Base-by-base conservation (phyloP, 1,140 invertebrate species). In the Paralvinella palmiformis region DNA sequence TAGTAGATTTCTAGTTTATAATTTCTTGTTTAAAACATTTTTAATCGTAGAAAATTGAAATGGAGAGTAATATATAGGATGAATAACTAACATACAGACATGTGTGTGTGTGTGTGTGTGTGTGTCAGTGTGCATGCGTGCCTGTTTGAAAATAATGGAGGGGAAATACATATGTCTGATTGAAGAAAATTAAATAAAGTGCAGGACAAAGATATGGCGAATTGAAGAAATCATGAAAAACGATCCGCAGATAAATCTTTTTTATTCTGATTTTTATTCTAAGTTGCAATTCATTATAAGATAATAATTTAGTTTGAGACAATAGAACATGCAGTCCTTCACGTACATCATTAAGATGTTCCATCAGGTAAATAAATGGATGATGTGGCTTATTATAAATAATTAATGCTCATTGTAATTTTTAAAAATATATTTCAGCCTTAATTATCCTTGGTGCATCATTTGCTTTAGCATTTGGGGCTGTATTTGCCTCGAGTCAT, bases 401-500 rank as follows among this genome's bases (percentile, higher is more conserved):
- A 33, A 4, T 4, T 17, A 24, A 6, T 56, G 31, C 24, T 17
- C 31, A 56, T 10, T 33, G 53, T 7, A 27, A 56, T 56, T 56
- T n/a, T 20, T 56, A 4, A 6, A 22, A 2, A 13, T 20, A 32
- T 13, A 57, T 57, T 57, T 22, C 32, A 65, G 63, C 37, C 27
- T 22, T 65, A 33, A 41, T 48, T 13, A 50, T 65, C 4, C 60
- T 52, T 22, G 22, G 36, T 27, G 57, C 24, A 17, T 60, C 63
- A 1, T 52, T 56, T 22, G 37, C 36, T 5, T 24, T 62, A 20
- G 64, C 64, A 29, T 20, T 29, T 5, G 64, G 64, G 10, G 56
- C 59, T 15, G 32, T 66, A 10, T n/a, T 22, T 13, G 64, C 64
- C 2, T 81, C 79, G 6, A 59, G 68, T 36, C 69, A 59, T 32